phyloP scores from a whole-genome alignment of 2,888 invertebrate species.

The Phalera bucephala region DNA sequence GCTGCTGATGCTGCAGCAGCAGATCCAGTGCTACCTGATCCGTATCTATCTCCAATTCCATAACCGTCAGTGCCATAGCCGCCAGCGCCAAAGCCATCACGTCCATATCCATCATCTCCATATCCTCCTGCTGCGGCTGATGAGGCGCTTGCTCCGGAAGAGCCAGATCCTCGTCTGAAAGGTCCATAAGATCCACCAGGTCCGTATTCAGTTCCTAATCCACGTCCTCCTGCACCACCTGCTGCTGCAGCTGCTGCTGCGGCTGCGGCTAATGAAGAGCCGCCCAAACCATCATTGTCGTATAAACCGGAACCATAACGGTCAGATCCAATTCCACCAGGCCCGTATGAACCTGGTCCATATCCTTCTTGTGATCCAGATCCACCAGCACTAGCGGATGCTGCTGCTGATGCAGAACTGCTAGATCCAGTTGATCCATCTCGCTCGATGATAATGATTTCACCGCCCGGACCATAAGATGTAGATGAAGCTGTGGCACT shows the following conservation, averaged over 20 bases:
- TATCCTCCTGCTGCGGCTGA: background rate
- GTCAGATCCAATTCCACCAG: too few species aligned
- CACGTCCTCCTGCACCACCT: background rate
- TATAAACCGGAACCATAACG: too few species aligned
- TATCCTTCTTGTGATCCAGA: background rate
- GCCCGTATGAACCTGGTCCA: conserved; percentile 1
- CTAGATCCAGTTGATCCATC: background rate
- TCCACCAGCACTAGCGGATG: too few species aligned
- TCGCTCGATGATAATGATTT: background rate
- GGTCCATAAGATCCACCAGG: background rate
- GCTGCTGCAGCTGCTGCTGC: conserved; percentile 6
- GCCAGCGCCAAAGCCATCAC: conserved; percentile 3
- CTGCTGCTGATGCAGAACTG: background rate
- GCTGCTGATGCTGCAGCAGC: conserved; percentile 8
- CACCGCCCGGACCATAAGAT: too few species aligned
- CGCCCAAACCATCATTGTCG: too few species aligned
- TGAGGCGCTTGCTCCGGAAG: background rate
- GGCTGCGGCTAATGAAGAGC: background rate
- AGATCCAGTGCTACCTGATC: background rate
- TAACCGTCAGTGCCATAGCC: background rate
- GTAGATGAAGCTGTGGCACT: background rate
- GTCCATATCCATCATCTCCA: background rate
- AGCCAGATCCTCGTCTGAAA: too few species aligned
- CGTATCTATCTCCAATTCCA: background rate
- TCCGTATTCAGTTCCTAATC: background rate